Evolutionary conservation across 1,140 invertebrate genomes (phyloP), one percentile per base, ranked within the genome.

Genomic region (Planococcus citri): DNA sequence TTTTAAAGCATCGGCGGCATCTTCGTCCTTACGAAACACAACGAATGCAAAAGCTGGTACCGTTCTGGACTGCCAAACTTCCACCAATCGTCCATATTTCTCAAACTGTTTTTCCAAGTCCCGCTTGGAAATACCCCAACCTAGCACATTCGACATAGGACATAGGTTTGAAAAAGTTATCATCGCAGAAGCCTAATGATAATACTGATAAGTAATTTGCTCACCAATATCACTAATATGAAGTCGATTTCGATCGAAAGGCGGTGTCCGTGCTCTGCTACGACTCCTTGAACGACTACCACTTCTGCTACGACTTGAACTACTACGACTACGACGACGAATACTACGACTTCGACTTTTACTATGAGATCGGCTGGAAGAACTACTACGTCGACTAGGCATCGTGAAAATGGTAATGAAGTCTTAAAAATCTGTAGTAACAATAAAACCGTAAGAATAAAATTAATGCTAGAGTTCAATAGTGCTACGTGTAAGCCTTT

Each of bases 11-110:
- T 72, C 70, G 12, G 69, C 68, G 14, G 72, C 72, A 71, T 72
- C 72, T 67, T 71, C 68, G 58, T 69, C 68, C n/a, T 70, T 71
- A 51, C 70, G 68, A 37, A 68, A 72, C 0, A 72, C 72, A 33
- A 72, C 72, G 68, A 72, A 72, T 25, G 72, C 72, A 58, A 72
- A 72, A 29, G 70, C 68, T 67, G 72, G 72, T 61, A 68, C 68
- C 20, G 72, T 69, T 69, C 68, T 71, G 17, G 72, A 71, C 58
- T 71, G 68, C 72, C 72, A 72, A 38, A 72, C 72, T 69, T 72
- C 72, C 25, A 71, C 58, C 29, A 72, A 37, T 67, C 61, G 68
- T 22, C 72, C 72, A 69, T 71, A 72, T 14, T 70, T 64, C 68
- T 72, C 72, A 68, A 72, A 72, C 1, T 61, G 57, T 57, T 68